Percentiles rank a stretch among this genome's conserved stretches.
These are phyloP conservation scores for Gorsachius magnificus DNA, from an alignment of 2,797 vertebrate species.

Conservation along the genomic window DNA sequence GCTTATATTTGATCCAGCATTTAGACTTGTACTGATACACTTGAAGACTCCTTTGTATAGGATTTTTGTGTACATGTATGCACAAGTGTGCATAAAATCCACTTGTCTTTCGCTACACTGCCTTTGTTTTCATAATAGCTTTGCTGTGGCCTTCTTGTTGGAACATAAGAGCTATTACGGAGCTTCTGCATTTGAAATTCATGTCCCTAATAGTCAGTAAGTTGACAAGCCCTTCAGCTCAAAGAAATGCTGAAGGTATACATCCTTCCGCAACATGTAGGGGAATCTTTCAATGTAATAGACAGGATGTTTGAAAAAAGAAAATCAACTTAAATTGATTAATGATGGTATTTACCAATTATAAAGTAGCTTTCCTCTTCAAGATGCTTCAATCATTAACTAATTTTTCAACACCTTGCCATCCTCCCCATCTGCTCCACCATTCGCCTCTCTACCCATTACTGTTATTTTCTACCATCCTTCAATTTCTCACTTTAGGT, in stretches of 20 bases:
- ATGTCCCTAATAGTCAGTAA: not conserved
- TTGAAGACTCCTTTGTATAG: not conserved
- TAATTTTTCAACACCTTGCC: constrained; percentile 1
- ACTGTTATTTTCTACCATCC: not conserved
- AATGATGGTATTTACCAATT: not conserved
- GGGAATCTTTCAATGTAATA: not conserved
- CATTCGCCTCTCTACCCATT: not conserved
- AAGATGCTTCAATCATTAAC: not conserved
- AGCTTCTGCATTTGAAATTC: not conserved
- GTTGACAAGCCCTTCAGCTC: not conserved
- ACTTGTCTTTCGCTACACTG: not conserved
- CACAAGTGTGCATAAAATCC: not conserved
- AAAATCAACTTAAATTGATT: not conserved
- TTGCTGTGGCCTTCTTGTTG: not conserved
- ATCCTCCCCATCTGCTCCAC: not conserved
- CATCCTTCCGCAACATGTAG: not conserved
- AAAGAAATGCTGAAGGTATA: not conserved
- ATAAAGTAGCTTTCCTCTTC: constrained; percentile 14
- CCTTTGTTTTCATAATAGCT: not conserved
- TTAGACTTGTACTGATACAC: not conserved
- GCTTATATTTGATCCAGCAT: not conserved
- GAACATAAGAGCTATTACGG: not conserved
- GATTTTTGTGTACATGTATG: not conserved
- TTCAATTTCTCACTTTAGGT: not conserved
- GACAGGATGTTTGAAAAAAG: not conserved